These are phyloP conservation scores for Bubalus kerabau DNA, from an alignment of 2,113 vertebrate species.

Conservation along the genomic window DNA sequence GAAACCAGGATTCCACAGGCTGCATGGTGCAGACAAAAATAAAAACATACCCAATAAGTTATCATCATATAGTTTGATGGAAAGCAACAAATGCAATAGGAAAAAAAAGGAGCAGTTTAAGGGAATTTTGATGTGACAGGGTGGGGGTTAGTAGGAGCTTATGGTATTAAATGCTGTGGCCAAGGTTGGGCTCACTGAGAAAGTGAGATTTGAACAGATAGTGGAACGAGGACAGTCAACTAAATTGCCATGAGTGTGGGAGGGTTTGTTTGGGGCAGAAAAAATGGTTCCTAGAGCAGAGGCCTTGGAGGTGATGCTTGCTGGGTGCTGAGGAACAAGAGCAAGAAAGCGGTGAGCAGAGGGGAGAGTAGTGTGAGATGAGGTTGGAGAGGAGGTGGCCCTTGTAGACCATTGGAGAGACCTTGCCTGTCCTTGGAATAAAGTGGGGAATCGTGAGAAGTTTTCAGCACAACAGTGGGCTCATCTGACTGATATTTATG, in stretches of 20 bases:
- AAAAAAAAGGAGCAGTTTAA: neutral
- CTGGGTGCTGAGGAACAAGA: neutral
- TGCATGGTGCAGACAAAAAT: neutral
- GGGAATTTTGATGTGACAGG: neutral
- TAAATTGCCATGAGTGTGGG: too few relatives aligned
- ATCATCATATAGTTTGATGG: neutral
- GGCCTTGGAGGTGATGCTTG: neutral
- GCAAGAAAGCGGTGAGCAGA: neutral
- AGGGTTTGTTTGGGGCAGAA: neutral
- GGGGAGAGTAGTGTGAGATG: neutral
- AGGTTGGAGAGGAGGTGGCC: neutral
- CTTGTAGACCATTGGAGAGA: neutral
- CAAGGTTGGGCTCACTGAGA: neutral
- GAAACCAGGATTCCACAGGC: neutral
- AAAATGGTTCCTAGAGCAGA: neutral
- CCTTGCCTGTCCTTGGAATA: neutral
- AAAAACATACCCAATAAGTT: neutral
- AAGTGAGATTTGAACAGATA: neutral
- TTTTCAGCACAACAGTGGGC: neutral
- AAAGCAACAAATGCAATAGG: neutral
- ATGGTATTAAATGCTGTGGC: neutral
- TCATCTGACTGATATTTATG: neutral
- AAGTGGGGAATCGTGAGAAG: neutral
- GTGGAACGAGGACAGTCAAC: neutral
- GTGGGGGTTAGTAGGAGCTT: neutral